These are phyloP conservation scores for Antheraea yamamai DNA, from an alignment of 2,888 invertebrate genomes.

Conservation along the genomic window DNA sequence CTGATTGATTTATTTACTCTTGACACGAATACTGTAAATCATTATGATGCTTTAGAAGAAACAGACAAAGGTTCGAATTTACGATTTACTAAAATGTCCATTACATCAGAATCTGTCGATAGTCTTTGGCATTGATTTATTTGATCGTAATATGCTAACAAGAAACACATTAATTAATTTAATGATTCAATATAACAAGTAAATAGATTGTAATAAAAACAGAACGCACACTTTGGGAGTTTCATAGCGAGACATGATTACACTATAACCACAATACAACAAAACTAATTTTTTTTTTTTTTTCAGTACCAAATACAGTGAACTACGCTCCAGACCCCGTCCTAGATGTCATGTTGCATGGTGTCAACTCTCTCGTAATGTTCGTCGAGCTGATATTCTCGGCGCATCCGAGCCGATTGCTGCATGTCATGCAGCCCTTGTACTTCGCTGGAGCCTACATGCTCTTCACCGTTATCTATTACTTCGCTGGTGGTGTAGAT, in stretches of 20 bases:
- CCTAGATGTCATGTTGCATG: constrained; percentile 75
- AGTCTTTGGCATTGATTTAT: not conserved
- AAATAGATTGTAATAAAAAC: not conserved
- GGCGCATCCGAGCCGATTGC: constrained; percentile 85
- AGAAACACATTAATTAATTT: not conserved
- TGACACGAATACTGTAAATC: not conserved
- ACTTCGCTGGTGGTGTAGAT: constrained; percentile 87
- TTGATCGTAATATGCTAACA: not conserved
- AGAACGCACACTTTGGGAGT: not conserved
- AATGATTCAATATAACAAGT: not conserved
- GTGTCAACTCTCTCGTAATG: constrained; percentile 89
- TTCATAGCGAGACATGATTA: not conserved
- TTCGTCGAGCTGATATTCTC: constrained; percentile 87
- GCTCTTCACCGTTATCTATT: constrained; percentile 87
- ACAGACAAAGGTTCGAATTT: not conserved
- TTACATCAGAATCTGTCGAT: not conserved
- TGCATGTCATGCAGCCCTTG: constrained; percentile 85
- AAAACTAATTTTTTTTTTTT: no score
- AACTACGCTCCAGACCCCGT: constrained; percentile 69
- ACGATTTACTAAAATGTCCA: not conserved
- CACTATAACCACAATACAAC: not conserved
- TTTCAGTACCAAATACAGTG: constrained; percentile 54
- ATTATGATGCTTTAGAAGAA: not conserved
- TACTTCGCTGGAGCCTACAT: constrained; percentile 86
- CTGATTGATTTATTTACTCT: not conserved